phyloP scores from a whole-genome alignment of 2,113 vertebrate species.

The Mesitornis unicolor region DNA sequence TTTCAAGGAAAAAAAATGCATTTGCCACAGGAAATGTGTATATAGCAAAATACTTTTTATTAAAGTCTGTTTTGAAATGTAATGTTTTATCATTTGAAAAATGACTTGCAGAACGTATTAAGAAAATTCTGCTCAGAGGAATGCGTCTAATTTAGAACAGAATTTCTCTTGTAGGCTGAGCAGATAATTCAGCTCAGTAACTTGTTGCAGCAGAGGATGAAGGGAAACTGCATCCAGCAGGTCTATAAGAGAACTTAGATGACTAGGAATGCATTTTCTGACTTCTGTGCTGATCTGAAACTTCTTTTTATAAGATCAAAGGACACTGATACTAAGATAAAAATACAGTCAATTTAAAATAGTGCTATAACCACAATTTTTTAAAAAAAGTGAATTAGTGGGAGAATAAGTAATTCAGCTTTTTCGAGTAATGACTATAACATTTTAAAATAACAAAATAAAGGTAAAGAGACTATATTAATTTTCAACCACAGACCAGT shows the following conservation, averaged over 20 bases:
- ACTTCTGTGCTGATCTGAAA: neutral
- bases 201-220: neutral
- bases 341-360: neutral
- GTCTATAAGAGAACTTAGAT: neutral
- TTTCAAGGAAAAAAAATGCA: constrained; percentile 36
- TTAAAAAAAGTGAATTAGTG: neutral
- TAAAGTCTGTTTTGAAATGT: constrained; percentile 35
- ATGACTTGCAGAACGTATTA: constrained; percentile 10
- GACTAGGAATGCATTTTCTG: neutral
- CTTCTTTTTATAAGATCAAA: neutral
- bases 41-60: constrained; percentile 46
- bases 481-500: neutral
- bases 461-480: neutral
- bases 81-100: constrained; percentile 47
- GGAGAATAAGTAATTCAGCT: neutral
- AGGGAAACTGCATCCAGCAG: neutral
- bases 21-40: constrained; percentile 44
- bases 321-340: neutral
- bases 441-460: neutral
- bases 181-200: constrained; percentile 25
- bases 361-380: neutral
- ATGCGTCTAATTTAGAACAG: constrained; percentile 27
- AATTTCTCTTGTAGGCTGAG: neutral
- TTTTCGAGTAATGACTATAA: neutral
- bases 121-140: constrained; percentile 4